These are phyloP conservation scores for Emydura subglobosa DNA, from an alignment of 2,113 vertebrate genomes.

Conservation along the genomic window DNA sequence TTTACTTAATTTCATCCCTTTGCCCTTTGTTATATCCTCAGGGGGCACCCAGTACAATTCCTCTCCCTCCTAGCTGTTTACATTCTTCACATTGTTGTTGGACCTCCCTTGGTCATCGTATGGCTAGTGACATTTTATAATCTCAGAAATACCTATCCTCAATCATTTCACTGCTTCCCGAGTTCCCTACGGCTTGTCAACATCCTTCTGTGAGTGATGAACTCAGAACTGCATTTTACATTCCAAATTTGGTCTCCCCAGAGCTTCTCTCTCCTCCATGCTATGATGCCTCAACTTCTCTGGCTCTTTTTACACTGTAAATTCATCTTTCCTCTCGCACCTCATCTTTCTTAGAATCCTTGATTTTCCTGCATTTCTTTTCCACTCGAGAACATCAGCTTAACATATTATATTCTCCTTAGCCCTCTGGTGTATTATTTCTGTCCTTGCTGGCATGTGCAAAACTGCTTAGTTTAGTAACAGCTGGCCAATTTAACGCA, in stretches of 20 bases:
- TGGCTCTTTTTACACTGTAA: not conserved
- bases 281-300: not conserved
- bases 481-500: too few relatives aligned
- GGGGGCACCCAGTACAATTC: not conserved
- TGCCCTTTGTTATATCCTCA: too few relatives aligned
- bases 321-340: not conserved
- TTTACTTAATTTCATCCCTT: too few relatives aligned
- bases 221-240: not conserved
- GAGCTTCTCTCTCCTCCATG: not conserved
- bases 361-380: too few relatives aligned
- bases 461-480: not conserved
- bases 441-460: not conserved
- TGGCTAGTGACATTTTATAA: not conserved
- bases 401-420: not conserved
- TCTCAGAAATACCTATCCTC: not conserved
- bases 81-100: not conserved
- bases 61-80: not conserved
- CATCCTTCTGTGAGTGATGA: accelerated
- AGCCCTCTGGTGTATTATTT: not conserved
- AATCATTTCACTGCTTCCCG: not conserved
- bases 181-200: not conserved
- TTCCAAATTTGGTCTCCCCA: not conserved
- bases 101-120: not conserved
- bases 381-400: not conserved
- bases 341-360: too few relatives aligned